Evolutionary conservation across 2,113 vertebrate species (phyloP).

Genomic region (Pampusana beccarii): DNA sequence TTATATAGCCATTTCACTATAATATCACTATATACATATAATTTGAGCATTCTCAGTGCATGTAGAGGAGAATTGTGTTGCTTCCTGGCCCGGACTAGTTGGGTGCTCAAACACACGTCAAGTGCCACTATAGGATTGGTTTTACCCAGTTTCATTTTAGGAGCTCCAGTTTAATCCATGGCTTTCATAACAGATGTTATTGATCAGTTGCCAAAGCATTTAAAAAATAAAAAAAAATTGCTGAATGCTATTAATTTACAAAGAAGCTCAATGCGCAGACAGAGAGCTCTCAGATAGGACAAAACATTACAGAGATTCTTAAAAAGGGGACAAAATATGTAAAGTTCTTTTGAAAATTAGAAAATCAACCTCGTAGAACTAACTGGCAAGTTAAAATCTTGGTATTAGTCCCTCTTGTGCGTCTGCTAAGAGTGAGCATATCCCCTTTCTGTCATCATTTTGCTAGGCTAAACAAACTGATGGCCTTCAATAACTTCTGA

Average conservation of each 20-base stretch:
- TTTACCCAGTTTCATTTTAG: neutral
- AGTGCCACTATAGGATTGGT: neutral
- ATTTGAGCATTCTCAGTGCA: neutral
- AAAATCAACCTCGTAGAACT: neutral
- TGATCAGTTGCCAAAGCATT: neutral
- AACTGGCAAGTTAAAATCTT: neutral
- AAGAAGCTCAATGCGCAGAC: neutral
- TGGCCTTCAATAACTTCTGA: neutral
- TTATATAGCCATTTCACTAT: slow-evolving; percentile 38
- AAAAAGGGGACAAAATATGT: neutral
- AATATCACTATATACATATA: neutral
- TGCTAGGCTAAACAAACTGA: neutral
- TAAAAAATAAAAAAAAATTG: neutral
- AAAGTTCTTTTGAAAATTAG: neutral
- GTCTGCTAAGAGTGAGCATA: neutral
- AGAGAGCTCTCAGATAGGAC: neutral
- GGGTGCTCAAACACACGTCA: neutral
- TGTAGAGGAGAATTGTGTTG: neutral
- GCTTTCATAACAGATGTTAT: neutral
- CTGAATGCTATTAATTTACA: neutral
- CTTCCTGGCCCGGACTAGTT: neutral
- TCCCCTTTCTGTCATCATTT: neutral
- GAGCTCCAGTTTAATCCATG: neutral
- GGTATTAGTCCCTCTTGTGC: neutral
- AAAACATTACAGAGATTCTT: neutral